These are phyloP conservation scores for Perizoma flavofasciatum DNA, from an alignment of 2,888 invertebrate species.

Conservation along the genomic window DNA sequence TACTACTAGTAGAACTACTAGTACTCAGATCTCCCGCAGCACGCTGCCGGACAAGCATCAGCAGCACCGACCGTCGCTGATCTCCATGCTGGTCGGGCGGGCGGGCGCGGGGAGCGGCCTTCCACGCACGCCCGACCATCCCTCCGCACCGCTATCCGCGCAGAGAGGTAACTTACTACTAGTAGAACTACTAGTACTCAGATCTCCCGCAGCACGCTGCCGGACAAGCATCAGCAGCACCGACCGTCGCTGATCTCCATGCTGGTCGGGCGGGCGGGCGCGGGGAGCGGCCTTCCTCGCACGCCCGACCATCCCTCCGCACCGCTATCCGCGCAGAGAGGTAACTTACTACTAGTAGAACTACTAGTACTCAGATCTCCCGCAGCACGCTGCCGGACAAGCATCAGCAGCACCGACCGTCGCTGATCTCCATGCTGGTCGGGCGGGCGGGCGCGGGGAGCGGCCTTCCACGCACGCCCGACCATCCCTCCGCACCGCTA, in stretches of 20 bases:
- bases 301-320: slow-evolving; percentile 73
- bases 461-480: slow-evolving; percentile 68
- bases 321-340: slow-evolving; percentile 70
- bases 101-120: slow-evolving; percentile 49
- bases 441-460: slow-evolving; percentile 55
- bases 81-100: slow-evolving; percentile 73
- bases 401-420: slow-evolving; percentile 72
- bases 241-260: slow-evolving; percentile 75
- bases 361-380: too few relatives aligned
- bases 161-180: slow-evolving; percentile 58
- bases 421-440: slow-evolving; percentile 75
- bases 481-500: slow-evolving; percentile 70
- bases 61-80: slow-evolving; percentile 74
- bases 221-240: slow-evolving; percentile 69
- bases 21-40: too few relatives aligned
- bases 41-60: slow-evolving; percentile 57
- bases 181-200: too few relatives aligned
- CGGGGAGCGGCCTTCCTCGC: slow-evolving; percentile 57
- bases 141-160: slow-evolving; percentile 65
- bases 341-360: slow-evolving; percentile 43
- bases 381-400: slow-evolving; percentile 47
- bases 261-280: slow-evolving; percentile 64
- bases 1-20: too few relatives aligned
- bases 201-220: slow-evolving; percentile 23
- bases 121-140: slow-evolving; percentile 74